Percentiles rank a stretch among this genome's conserved stretches.
Evolutionary conservation across 2,113 vertebrate species (phyloP).

Genomic region (Sceloporus tristichus): DNA sequence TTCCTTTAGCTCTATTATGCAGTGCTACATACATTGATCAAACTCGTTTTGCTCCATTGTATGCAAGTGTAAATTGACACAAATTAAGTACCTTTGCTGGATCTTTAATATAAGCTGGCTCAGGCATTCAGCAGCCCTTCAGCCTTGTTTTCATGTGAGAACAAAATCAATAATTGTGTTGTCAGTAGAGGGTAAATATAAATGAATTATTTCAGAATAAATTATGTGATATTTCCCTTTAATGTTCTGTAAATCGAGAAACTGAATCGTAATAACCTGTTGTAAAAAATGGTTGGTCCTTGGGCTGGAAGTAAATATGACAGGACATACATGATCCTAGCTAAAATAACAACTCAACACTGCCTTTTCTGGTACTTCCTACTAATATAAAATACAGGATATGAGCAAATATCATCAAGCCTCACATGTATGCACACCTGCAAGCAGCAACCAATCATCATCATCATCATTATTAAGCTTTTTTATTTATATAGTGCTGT

Average conservation of each 20-base stretch:
- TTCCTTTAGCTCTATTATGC: neutral
- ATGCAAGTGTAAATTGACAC: conserved; percentile 35
- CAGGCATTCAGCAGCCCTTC: conserved; percentile 36
- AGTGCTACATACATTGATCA: neutral
- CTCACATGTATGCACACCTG: neutral
- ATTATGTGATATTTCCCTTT: neutral
- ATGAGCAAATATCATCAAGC: neutral
- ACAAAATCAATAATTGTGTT: conserved; percentile 48
- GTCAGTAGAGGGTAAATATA: conserved; percentile 3
- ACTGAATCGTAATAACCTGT: neutral
- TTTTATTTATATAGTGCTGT: too few relatives aligned
- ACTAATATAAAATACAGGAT: neutral
- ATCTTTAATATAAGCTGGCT: conserved; percentile 29
- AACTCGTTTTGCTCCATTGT: conserved; percentile 8
- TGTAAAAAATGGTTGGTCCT: neutral
- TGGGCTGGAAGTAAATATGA: neutral
- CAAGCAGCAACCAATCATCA: neutral
- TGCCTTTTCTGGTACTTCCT: neutral
- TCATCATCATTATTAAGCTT: too few relatives aligned
- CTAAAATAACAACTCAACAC: neutral
- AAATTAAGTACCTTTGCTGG: conserved; percentile 37
- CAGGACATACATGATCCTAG: neutral
- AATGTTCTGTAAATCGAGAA: neutral
- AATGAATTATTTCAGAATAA: conserved; percentile 18
- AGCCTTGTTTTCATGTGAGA: conserved; percentile 50